These are phyloP conservation scores for Patiria miniata DNA, from an alignment of 35 echinoderm and acorn worm genomes.

Conservation along the genomic window DNA sequence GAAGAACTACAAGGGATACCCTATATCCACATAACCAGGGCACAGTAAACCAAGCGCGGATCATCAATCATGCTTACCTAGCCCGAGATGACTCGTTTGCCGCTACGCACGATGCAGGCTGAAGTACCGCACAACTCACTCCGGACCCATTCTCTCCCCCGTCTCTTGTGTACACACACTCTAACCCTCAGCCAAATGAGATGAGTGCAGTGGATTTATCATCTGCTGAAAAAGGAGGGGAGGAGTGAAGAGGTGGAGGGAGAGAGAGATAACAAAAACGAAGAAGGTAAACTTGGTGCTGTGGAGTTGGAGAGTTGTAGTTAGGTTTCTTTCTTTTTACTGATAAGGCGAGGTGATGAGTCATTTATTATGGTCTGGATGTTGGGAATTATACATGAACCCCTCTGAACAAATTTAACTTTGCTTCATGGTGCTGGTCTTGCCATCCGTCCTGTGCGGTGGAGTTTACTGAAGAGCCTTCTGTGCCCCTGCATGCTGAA, in stretches of 20 bases:
- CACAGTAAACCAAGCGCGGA: background rate
- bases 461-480: too few relatives aligned
- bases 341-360: background rate
- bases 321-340: background rate
- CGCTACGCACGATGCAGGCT: background rate
- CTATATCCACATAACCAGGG: background rate
- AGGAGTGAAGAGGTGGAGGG: background rate
- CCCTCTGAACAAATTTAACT: background rate
- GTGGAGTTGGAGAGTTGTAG: background rate
- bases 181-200: slow-evolving; percentile 5
- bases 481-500: too few relatives aligned
- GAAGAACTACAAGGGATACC: too few relatives aligned
- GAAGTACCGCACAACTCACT: background rate
- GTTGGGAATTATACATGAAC: slow-evolving; percentile 17
- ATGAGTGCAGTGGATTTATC: background rate
- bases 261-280: background rate
- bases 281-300: background rate
- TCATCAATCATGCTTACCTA: slow-evolving; percentile 19
- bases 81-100: background rate
- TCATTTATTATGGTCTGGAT: background rate
- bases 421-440: slow-evolving; percentile 6
- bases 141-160: background rate
- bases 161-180: background rate
- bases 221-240: background rate
- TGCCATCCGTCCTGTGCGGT: background rate